Conservation (phyloP, 2,888 invertebrate species). For the Ormia ochracea region DNA sequence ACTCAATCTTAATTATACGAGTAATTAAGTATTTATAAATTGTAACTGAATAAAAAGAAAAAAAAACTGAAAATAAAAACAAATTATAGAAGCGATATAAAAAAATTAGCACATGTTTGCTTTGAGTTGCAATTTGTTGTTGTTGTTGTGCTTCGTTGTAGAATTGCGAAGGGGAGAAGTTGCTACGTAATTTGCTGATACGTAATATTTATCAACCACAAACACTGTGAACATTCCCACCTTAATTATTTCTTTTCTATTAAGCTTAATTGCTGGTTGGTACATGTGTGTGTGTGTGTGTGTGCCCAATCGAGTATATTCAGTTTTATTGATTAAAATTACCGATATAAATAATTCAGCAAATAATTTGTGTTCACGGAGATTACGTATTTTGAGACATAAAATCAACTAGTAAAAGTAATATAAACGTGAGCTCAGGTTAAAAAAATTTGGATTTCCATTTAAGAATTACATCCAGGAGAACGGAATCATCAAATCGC, state of each 20-base stretch:
- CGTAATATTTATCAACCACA: neutral
- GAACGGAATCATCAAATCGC: too few species aligned
- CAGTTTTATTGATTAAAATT: constrained; percentile 28
- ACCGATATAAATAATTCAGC: constrained; percentile 5
- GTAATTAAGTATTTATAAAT: constrained; percentile 6
- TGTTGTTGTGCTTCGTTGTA: neutral
- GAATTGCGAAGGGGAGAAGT: neutral
- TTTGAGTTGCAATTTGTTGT: neutral
- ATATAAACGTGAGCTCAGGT: too few species aligned
- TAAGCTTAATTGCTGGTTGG: neutral
- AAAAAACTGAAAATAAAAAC: neutral
- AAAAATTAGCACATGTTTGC: constrained; percentile 1
- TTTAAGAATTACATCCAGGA: too few species aligned
- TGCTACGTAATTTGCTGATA: neutral
- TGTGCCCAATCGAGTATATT: neutral
- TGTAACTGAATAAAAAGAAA: neutral
- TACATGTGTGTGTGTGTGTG: too few species aligned
- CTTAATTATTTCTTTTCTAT: neutral
- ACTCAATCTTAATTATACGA: too few species aligned
- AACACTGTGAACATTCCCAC: neutral
- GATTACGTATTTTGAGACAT: neutral
- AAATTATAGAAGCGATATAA: neutral
- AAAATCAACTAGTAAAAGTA: too few species aligned
- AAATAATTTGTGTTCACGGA: neutral
- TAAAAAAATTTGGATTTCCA: too few species aligned